Conservation (phyloP, 2,113 vertebrate species). For the Spilogale gracilis region DNA sequence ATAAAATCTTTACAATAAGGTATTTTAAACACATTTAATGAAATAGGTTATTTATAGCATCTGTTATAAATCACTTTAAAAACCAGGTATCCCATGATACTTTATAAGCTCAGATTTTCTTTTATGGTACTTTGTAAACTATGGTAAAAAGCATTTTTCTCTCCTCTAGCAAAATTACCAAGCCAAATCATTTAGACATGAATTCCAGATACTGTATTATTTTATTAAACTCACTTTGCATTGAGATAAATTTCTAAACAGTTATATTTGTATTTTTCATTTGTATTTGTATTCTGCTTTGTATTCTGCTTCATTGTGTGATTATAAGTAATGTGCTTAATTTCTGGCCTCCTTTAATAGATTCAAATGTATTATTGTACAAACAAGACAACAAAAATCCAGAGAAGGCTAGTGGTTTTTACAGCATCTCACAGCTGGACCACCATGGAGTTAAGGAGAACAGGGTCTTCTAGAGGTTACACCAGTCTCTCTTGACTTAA, state of each 20-base stretch:
- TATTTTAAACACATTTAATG: background rate
- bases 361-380: background rate
- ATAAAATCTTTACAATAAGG: background rate
- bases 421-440: background rate
- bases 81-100: background rate
- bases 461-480: background rate
- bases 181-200: slow-evolving; percentile 28
- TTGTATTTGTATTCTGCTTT: background rate
- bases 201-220: background rate
- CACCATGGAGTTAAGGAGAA: background rate
- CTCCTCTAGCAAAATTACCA: slow-evolving; percentile 20
- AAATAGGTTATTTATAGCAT: background rate
- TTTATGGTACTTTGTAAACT: background rate
- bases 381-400: background rate
- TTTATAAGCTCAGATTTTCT: slow-evolving; percentile 14
- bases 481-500: background rate
- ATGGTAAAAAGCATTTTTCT: background rate
- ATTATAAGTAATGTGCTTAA: background rate
- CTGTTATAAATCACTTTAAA: background rate
- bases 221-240: background rate
- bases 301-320: background rate
- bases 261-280: too few relatives aligned
- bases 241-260: background rate
- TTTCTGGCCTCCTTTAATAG: background rate
- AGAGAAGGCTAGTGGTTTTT: background rate